Percentiles rank a stretch among this genome's conserved stretches.
Evolutionary conservation across 2,888 invertebrate genomes (phyloP).

Genomic region (Cerastis leucographa): DNA sequence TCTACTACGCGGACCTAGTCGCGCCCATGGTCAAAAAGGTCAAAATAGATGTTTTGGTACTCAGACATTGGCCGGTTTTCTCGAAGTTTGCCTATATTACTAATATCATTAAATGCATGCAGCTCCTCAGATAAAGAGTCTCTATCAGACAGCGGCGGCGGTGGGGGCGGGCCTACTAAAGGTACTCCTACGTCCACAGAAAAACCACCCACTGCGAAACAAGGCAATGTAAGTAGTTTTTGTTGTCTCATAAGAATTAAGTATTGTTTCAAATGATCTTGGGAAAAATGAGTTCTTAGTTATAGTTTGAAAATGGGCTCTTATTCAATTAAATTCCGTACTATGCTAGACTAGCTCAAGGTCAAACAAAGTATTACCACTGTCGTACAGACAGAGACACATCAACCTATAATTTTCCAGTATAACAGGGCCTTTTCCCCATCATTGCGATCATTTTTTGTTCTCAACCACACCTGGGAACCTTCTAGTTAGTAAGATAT

Average conservation of each 20-base stretch:
- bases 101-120: slow-evolving; percentile 31
- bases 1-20: background rate
- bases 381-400: too few species aligned
- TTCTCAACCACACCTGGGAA: too few species aligned
- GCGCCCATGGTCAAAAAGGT: too few species aligned
- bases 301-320: too few species aligned
- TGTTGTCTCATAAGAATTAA: background rate
- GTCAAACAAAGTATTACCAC: background rate
- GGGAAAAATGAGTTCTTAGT: too few species aligned
- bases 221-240: slow-evolving; percentile 78
- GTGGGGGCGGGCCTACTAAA: slow-evolving; percentile 80
- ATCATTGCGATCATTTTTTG: too few species aligned
- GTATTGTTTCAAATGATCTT: background rate
- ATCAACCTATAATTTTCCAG: too few species aligned
- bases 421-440: too few species aligned
- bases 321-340: background rate
- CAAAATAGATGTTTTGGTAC: too few species aligned
- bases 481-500: too few species aligned
- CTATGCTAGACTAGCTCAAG: background rate
- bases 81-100: background rate
- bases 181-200: slow-evolving; percentile 82
- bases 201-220: slow-evolving; percentile 80
- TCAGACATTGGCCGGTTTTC: too few species aligned
- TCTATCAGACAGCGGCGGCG: slow-evolving; percentile 91
- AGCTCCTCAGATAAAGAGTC: slow-evolving; percentile 95